These are phyloP conservation scores for Ophonus ardosiacus DNA, from an alignment of 2,888 invertebrate genomes.

Conservation along the genomic window DNA sequence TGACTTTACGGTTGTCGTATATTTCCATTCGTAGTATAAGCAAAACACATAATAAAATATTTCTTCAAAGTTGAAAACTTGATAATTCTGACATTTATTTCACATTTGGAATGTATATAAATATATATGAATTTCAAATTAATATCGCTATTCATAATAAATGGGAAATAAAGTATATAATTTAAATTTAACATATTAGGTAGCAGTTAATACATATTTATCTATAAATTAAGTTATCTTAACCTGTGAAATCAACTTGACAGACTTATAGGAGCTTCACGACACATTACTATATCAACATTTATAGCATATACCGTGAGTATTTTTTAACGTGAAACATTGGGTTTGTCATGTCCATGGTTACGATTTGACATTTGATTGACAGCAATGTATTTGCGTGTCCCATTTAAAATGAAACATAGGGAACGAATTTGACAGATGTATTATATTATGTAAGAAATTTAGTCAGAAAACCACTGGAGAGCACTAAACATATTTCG, in stretches of 20 bases:
- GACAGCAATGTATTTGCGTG: too few relatives aligned
- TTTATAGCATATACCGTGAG: not conserved
- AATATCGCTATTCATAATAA: not conserved
- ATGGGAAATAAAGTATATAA: not conserved
- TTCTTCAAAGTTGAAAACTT: not conserved
- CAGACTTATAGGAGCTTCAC: not conserved
- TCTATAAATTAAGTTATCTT: not conserved
- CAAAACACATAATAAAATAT: not conserved
- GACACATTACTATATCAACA: not conserved
- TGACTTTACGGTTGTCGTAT: too few relatives aligned
- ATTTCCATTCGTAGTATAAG: too few relatives aligned
- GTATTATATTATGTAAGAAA: too few relatives aligned
- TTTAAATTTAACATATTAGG: not conserved
- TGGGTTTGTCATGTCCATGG: too few relatives aligned
- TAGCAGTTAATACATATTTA: not conserved
- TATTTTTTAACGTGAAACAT: too few relatives aligned
- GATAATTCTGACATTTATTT: not conserved
- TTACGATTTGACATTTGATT: too few relatives aligned
- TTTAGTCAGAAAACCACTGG: too few relatives aligned
- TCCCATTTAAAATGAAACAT: too few relatives aligned
- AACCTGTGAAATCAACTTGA: not conserved
- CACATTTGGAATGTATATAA: not conserved
- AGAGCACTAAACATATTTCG: too few relatives aligned
- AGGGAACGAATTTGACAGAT: too few relatives aligned
- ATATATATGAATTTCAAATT: not conserved